Evolutionary conservation across 2,888 invertebrate genomes (phyloP), one percentile per base, ranked within the genome.

Genomic region (Lypha dubia): DNA sequence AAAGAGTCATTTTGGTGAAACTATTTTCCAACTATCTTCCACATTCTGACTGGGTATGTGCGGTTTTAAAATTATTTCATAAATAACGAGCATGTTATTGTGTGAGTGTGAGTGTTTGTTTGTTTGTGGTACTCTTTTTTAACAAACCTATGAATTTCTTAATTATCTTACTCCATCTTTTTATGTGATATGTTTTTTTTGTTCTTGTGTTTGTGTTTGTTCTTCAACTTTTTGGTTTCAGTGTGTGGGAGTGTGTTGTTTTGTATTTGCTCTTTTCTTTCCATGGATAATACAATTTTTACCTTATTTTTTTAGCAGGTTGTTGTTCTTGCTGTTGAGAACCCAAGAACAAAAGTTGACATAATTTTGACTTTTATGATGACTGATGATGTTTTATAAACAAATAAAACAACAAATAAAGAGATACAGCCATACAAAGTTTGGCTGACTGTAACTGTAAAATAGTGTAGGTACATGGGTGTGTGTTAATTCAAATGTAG

Each of bases 321-420:
- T 71, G 41, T 20, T 56, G 4, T 13, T 58, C 28, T 71, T 46
- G 20, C 9, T 68, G 46, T 68, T 24, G 5, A 1, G 13, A 75
- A n/a, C n/a, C n/a, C n/a, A 3, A 67, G 49, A 79, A 79, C 74
- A 75, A 79, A 79, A 65, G 75, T 76, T 80, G 83, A 84, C 83
- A 84, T 75, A 84, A 75, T 79, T 84, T 79, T 79, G 71, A 84
- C 75, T 84, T 84, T 80, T 79, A 79, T 84, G 75, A 79, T 84
- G 75, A 84, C n/a, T n/a, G n/a, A 79, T 84, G 79, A 84, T 84
- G 79, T 80, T 79, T 79, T 65, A 20, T 63, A 41, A 63, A 74
- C 28, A 63, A 24, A 51, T 68, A n/a, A 41, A 44, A n/a, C 9
- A 46, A 71, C 28, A 73, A 49, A 49, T 7, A 28, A 20, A 41